These are phyloP conservation scores for Chloroclysta siterata DNA, from an alignment of 2,888 invertebrate species.

Conservation along the genomic window DNA sequence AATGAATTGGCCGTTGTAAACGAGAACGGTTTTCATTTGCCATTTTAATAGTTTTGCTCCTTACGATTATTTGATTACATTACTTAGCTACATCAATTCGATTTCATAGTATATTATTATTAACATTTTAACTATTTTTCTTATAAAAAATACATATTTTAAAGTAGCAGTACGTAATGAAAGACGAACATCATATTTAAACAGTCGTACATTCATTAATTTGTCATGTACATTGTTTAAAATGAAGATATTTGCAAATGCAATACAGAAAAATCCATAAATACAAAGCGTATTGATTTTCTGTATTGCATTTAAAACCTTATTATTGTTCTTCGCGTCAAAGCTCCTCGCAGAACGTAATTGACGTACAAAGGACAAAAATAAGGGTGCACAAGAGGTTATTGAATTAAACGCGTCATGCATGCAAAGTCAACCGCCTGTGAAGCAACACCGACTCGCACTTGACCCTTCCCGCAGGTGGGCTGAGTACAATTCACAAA, in stretches of 20 bases:
- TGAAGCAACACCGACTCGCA: constrained; percentile 24
- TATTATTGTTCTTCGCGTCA: constrained; percentile 7
- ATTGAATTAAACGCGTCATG: constrained; percentile 31
- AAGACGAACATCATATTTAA: no score
- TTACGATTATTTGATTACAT: constrained; percentile 7
- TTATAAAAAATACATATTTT: no score
- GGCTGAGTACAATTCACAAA: constrained; percentile 42
- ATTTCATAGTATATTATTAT: no score
- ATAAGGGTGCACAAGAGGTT: constrained; percentile 21
- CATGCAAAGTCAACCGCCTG: constrained; percentile 26
- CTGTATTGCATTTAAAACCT: constrained; percentile 3
- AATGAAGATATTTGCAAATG: no score
- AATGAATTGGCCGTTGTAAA: constrained; percentile 27
- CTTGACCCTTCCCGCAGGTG: constrained; percentile 31
- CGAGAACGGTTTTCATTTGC: constrained; percentile 4
- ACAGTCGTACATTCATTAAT: no score
- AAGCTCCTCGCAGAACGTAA: constrained; percentile 7
- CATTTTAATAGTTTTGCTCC: constrained; percentile 7
- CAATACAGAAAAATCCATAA: no score
- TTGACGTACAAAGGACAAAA: constrained; percentile 23
- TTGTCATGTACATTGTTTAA: no score
- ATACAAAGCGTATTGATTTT: no score
- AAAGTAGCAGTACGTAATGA: no score
- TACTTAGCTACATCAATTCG: constrained; percentile 2
- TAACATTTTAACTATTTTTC: constrained; percentile 5